phyloP scores from a whole-genome alignment of 2,113 vertebrate genomes.

The Semicossyphus pulcher region DNA sequence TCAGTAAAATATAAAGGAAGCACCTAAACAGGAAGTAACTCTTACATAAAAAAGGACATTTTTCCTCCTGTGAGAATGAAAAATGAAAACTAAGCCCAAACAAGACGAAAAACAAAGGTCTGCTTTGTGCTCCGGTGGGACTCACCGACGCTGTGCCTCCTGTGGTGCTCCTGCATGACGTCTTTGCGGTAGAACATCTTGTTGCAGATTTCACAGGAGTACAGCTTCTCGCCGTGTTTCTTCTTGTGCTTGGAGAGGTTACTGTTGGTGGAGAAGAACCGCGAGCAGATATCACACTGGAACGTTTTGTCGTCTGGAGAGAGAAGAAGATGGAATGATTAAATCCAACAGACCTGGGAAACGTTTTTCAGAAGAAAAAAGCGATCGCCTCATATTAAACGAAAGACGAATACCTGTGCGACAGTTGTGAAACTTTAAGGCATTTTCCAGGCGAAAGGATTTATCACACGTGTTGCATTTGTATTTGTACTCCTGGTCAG shows the following conservation, averaged over 20 bases:
- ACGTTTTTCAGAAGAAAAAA: neutral
- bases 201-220: constrained; percentile 95
- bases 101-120: no score
- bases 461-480: constrained; percentile 95
- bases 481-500: constrained; percentile 91
- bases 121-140: neutral
- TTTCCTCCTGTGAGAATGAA: neutral
- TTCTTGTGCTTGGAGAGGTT: constrained; percentile 99
- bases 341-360: neutral
- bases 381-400: neutral
- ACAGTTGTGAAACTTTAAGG: constrained; percentile 97
- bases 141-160: constrained; percentile 93
- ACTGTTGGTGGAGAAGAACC: constrained; percentile 99
- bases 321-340: constrained; percentile 1
- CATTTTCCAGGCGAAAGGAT: constrained; percentile 95
- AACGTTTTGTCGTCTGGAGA: constrained; percentile 97
- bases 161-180: constrained; percentile 97
- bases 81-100: neutral
- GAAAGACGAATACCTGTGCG: constrained; percentile 86
- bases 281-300: constrained; percentile 98
- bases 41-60: no score
- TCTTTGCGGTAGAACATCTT: constrained; percentile 99
- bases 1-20: no score
- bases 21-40: no score
- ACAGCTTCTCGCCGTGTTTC: constrained; percentile 98